Conservation (phyloP, 2,113 vertebrate genomes). For the Dolichallabes microphthalmus region DNA sequence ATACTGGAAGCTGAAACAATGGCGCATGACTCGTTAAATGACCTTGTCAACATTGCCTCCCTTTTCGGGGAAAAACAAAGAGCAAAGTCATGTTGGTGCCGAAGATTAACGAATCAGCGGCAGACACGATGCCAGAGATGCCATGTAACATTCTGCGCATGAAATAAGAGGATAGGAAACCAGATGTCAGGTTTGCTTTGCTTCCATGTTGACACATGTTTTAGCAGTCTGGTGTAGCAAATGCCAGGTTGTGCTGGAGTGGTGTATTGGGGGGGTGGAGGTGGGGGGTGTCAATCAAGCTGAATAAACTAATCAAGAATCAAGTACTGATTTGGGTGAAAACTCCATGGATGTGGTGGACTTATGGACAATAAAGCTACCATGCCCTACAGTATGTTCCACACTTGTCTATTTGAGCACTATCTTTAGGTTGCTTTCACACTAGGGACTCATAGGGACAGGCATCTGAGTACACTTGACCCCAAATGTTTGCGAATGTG, state of each 20-base stretch:
- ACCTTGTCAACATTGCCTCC: conserved; percentile 7
- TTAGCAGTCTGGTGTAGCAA: conserved; percentile 10
- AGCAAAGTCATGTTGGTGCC: not conserved
- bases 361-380: not conserved
- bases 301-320: not conserved
- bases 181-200: conserved; percentile 20
- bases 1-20: conserved; percentile 7
- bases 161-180: conserved; percentile 17
- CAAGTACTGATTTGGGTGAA: not conserved
- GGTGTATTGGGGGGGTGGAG: not conserved
- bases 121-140: conserved; percentile 19
- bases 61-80: not conserved
- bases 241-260: conserved; percentile 14
- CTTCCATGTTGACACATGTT: conserved; percentile 27
- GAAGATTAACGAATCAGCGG: conserved; percentile 7
- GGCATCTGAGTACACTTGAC: too few relatives aligned
- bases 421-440: not conserved
- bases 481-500: too few relatives aligned
- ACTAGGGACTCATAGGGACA: too few relatives aligned
- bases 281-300: not conserved
- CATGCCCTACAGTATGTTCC: too few relatives aligned
- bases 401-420: not conserved
- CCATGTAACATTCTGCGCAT: not conserved
- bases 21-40: conserved; percentile 13
- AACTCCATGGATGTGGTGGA: not conserved